Base-by-base conservation (phyloP, 2,888 invertebrate genomes). In the Dione juno region DNA sequence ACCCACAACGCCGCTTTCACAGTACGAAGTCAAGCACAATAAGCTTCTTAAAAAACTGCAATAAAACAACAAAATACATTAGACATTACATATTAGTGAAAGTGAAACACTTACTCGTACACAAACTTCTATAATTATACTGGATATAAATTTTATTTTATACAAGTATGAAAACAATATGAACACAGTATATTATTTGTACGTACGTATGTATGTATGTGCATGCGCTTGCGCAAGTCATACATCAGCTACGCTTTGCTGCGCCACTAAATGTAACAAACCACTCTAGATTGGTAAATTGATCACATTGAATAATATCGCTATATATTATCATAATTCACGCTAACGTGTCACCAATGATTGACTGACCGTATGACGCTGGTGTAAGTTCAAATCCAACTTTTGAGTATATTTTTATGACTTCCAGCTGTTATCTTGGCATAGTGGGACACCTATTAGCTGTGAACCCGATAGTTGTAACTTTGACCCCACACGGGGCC, bases 241-340 rank as follows among this genome's bases (percentile, higher is more conserved):
- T 64, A 64, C 45, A 69, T 69, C 69, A 69, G 21, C 41, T 43
- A 64, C 54, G 63, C 69, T 57, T 57, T 54, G 45, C 63, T 69
- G 69, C 53, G 45, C 61, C 61, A 69, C 64, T 54, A 54, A 57
- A 48, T 45, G 53, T 68, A 68, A 54, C 69, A 35, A 63, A 68
- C 45, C 37, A 16, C 61, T 61, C 35, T 45, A 45, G 28, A 45
- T 61, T 61, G 28, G 45, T 61, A 45, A 61, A 45, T 61, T 16
- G 61, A 61, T 45, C 43, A n/a, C 45, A 45, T 61, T 61, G 61
- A 45, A 61, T 61, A 45, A 61, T 61, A 61, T 45, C 11, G 35
- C 28, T 45, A 35, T 61, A 16, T 61, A 45, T 35, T 28, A 45
- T 35, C 7, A 19, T 59, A 1, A 59, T 19, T 41, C 28, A 28